These are phyloP conservation scores for Rutilus rutilus DNA, from an alignment of 2,113 vertebrate species.

Conservation along the genomic window DNA sequence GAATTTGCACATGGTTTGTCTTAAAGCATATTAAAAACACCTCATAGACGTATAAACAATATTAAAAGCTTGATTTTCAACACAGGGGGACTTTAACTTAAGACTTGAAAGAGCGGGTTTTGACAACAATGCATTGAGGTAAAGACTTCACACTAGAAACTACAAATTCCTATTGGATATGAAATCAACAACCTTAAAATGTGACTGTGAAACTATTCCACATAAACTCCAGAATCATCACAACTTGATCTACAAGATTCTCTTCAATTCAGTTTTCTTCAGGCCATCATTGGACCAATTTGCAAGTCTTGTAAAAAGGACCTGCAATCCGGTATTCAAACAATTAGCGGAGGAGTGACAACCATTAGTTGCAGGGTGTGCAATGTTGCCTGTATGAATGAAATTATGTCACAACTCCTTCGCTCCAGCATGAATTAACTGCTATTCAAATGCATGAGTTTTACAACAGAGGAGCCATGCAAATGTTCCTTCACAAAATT, in stretches of 20 bases:
- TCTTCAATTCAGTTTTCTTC: neutral
- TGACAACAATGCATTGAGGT: neutral
- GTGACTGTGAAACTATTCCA: neutral
- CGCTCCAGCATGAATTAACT: neutral
- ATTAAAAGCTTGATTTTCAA: too few relatives aligned
- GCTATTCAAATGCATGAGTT: neutral
- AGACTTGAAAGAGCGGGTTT: neutral
- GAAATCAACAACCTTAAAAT: neutral
- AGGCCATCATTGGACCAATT: neutral
- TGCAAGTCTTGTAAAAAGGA: neutral
- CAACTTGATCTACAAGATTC: too few relatives aligned
- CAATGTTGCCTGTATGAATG: neutral
- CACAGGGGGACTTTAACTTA: neutral
- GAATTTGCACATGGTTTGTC: too few relatives aligned
- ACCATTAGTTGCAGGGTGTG: neutral
- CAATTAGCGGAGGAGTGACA: neutral
- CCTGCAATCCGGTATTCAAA: neutral
- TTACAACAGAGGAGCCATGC: neutral
- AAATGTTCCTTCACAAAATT: neutral
- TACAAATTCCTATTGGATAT: neutral
- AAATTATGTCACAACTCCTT: neutral
- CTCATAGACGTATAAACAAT: too few relatives aligned
- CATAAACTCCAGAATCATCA: neutral
- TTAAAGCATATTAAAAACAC: too few relatives aligned
- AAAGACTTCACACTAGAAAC: neutral